A percentile compares a stretch with the other conserved stretches of the same genome.
phyloP scores from a whole-genome alignment of 2,113 vertebrate genomes.

The Oreotragus oreotragus region DNA sequence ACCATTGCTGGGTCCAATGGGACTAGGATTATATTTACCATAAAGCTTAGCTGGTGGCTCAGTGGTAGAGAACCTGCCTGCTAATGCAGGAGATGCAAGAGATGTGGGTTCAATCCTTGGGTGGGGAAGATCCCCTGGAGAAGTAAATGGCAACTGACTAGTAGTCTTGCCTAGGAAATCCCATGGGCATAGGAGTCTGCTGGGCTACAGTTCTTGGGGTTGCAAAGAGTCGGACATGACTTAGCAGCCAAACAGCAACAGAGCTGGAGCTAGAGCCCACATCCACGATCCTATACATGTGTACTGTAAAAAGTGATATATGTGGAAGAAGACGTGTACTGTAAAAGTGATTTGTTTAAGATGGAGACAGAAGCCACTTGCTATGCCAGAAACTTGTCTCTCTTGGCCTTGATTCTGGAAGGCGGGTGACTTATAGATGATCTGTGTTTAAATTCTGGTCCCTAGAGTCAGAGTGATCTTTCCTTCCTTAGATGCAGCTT shows the following conservation, averaged over 20 bases:
- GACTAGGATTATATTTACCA: background rate
- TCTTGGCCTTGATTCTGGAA: background rate
- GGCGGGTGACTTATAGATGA: background rate
- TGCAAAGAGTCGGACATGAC: background rate
- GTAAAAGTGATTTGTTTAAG: background rate
- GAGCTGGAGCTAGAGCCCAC: background rate
- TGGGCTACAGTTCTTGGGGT: background rate
- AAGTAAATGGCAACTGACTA: background rate
- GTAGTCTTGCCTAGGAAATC: background rate
- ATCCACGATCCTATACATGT: background rate
- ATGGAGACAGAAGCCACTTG: background rate
- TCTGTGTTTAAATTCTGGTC: slow-evolving; percentile 30
- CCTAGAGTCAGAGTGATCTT: background rate
- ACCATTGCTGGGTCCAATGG: background rate
- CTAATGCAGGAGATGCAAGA: background rate
- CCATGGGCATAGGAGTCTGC: background rate
- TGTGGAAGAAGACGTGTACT: background rate
- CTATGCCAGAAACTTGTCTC: background rate
- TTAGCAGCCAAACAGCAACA: background rate
- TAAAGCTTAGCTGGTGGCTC: background rate
- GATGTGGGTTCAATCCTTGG: background rate
- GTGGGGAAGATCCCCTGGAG: background rate
- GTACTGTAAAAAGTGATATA: no score
- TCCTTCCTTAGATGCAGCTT: background rate
- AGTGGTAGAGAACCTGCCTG: background rate